Conservation (phyloP, 2,113 vertebrate species). For the Crotalus tigris region DNA sequence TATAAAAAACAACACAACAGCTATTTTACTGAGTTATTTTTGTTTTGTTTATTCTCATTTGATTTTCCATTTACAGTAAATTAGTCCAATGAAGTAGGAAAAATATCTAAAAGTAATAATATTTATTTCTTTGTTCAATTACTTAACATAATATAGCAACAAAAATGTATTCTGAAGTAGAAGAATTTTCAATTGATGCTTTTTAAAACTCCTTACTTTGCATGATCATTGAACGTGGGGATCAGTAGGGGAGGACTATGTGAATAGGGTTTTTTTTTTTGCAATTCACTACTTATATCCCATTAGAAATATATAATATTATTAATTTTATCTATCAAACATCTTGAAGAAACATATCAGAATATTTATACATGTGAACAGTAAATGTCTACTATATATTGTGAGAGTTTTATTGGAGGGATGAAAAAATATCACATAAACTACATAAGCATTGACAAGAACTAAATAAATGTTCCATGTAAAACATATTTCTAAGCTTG, state of each 20-base stretch:
- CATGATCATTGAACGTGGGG: neutral
- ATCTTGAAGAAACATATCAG: neutral
- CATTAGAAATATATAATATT: neutral
- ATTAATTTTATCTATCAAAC: neutral
- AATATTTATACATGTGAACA: neutral
- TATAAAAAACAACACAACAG: slow-evolving; percentile 11
- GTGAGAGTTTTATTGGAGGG: neutral
- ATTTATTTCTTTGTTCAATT: neutral
- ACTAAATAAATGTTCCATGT: neutral
- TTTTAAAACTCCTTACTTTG: neutral
- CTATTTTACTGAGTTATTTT: slow-evolving; percentile 30
- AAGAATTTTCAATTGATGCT: slow-evolving; percentile 34
- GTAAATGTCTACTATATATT: neutral
- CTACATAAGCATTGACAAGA: neutral
- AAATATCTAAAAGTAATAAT: slow-evolving; percentile 41
- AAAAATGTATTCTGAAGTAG: neutral
- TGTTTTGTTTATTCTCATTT: slow-evolving; percentile 30
- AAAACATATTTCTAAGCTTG: neutral
- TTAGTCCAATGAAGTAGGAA: slow-evolving; percentile 32
- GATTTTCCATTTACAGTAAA: slow-evolving; percentile 48
- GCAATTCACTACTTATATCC: neutral
- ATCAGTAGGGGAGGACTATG: neutral
- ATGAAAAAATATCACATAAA: neutral
- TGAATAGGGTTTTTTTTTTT: neutral
- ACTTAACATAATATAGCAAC: neutral